Percentiles rank a stretch among this genome's conserved stretches.
These are phyloP conservation scores for Prosopocoilus inquinatus DNA, from an alignment of 2,888 invertebrate genomes.

Conservation along the genomic window DNA sequence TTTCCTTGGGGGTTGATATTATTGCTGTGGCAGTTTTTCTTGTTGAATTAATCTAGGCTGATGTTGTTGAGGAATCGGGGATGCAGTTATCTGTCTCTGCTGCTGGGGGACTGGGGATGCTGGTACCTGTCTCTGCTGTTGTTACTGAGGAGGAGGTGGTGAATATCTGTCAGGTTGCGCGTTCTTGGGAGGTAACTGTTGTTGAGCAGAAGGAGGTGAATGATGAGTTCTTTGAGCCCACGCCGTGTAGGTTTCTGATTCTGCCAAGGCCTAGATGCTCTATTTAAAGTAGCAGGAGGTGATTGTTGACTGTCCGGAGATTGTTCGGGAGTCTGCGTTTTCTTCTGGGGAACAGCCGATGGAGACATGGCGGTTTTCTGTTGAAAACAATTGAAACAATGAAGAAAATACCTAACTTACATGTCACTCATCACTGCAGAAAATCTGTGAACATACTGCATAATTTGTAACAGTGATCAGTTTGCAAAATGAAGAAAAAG, in stretches of 20 bases:
- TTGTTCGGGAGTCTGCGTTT: slow-evolving; percentile 30
- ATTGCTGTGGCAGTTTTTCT: slow-evolving; percentile 30
- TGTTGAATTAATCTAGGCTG: slow-evolving; percentile 35
- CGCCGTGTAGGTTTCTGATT: slow-evolving; percentile 45
- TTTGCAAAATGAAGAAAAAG: no score
- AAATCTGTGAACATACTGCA: no score
- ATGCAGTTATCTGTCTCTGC: slow-evolving; percentile 30
- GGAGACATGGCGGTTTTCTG: slow-evolving; percentile 34
- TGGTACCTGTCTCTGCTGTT: slow-evolving; percentile 37
- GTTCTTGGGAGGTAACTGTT: slow-evolving; percentile 18
- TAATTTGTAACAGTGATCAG: no score
- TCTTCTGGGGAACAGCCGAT: slow-evolving; percentile 37
- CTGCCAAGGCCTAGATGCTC: slow-evolving; percentile 63
- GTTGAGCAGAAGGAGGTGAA: slow-evolving; percentile 24
- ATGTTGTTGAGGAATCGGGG: slow-evolving; percentile 27
- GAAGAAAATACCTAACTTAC: no score
- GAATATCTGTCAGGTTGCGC: slow-evolving; percentile 7
- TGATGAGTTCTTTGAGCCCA: slow-evolving; percentile 48
- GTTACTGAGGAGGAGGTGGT: slow-evolving; percentile 50
- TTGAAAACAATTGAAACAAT: no score
- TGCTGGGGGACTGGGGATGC: slow-evolving; percentile 50
- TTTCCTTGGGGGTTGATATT: slow-evolving; percentile 16
- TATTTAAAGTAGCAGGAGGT: slow-evolving; percentile 53
- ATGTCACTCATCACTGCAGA: no score
- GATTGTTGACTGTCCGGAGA: slow-evolving; percentile 40